Conservation (phyloP, 2,113 vertebrate species). For the Tachuris rubrigastra region DNA sequence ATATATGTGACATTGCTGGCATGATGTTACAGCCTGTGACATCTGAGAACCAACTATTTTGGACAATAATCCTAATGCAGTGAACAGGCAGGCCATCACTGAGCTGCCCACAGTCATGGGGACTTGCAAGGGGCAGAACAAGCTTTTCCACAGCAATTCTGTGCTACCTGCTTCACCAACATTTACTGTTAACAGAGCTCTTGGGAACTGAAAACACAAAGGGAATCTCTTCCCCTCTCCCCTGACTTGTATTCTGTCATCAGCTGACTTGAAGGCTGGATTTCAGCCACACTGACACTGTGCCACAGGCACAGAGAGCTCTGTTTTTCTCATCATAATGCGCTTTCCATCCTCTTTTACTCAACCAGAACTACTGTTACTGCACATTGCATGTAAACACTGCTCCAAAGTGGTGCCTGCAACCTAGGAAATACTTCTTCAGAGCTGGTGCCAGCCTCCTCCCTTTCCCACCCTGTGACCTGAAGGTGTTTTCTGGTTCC, state of each 20-base stretch:
- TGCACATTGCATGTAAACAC: not conserved
- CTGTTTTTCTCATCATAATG: not conserved
- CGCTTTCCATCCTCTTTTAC: not conserved
- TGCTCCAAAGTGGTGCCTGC: not conserved
- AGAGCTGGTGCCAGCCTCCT: not conserved
- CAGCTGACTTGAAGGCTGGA: not conserved
- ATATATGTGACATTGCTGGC: not conserved
- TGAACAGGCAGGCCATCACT: not conserved
- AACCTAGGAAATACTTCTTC: not conserved
- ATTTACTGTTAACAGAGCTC: not conserved
- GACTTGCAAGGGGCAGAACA: rapidly evolving
- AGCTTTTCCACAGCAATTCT: not conserved
- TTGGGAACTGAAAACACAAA: not conserved
- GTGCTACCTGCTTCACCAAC: rapidly evolving
- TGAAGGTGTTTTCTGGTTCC: not conserved
- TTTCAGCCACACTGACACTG: not conserved
- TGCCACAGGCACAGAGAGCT: not conserved
- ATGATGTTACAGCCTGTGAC: not conserved
- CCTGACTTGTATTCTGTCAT: not conserved
- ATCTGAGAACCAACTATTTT: not conserved
- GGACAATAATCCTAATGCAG: not conserved
- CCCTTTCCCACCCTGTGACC: not conserved
- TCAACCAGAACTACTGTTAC: not conserved
- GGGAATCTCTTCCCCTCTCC: not conserved
- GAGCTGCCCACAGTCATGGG: not conserved